phyloP scores from a whole-genome alignment of 2,797 vertebrate species.

The Semaprochilodus insignis region DNA sequence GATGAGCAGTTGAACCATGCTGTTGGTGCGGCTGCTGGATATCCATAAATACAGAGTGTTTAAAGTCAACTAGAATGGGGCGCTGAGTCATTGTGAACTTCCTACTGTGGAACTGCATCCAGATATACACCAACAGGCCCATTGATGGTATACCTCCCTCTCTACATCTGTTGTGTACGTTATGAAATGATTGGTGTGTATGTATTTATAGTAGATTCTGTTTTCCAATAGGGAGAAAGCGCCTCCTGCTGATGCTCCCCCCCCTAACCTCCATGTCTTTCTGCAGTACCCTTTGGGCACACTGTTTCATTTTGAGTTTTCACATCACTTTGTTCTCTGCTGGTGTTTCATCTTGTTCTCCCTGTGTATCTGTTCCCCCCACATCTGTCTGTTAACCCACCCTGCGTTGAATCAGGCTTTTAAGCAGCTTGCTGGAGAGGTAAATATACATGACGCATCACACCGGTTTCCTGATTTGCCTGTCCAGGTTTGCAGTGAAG shows the following conservation, averaged over 20 bases:
- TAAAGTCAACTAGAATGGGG: too few species aligned
- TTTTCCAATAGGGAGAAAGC: conserved; percentile 2
- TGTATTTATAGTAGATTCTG: background rate
- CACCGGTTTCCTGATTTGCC: conserved; percentile 47
- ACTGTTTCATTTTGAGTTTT: conserved; percentile 43
- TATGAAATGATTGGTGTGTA: too few species aligned
- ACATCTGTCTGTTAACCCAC: conserved; percentile 55
- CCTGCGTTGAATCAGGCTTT: conserved; percentile 68
- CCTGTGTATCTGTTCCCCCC: conserved; percentile 58
- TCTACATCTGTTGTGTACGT: too few species aligned
- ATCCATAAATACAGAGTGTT: too few species aligned
- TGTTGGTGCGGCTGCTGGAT: too few species aligned
- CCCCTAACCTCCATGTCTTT: conserved; percentile 19
- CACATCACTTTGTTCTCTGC: conserved; percentile 56
- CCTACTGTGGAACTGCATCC: background rate
- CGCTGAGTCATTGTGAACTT: background rate
- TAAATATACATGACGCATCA: conserved; percentile 67
- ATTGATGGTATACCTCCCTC: too few species aligned
- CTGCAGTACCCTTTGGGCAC: conserved; percentile 36
- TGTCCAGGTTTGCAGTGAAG: conserved; percentile 44
- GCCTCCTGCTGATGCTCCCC: conserved; percentile 18
- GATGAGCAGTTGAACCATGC: too few species aligned
- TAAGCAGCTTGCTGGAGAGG: conserved; percentile 77
- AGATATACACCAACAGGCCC: too few species aligned
- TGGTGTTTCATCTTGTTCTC: conserved; percentile 66